A percentile compares a stretch with the other conserved stretches of the same genome.
phyloP scores from a whole-genome alignment of 2,888 invertebrate genomes.

The Standfussiana lucernea region DNA sequence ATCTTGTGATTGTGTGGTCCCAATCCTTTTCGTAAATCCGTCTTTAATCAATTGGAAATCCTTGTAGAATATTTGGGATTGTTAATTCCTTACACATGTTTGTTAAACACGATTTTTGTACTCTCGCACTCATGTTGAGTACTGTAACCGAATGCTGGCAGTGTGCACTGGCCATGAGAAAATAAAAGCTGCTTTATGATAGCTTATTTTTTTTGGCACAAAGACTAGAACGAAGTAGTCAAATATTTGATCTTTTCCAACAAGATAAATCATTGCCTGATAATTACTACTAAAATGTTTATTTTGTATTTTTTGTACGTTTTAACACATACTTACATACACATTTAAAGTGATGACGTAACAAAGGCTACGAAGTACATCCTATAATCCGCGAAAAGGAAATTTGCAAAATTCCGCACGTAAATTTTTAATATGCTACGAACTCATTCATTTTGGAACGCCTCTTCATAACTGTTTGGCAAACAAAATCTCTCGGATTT shows the following conservation, averaged over 20 bases:
- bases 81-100: neutral
- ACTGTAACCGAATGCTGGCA: neutral
- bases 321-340: neutral
- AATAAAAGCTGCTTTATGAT: neutral
- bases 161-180: neutral
- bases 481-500: constrained; percentile 21
- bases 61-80: constrained; percentile 1
- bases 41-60: constrained; percentile 36
- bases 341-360: neutral
- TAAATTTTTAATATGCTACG: constrained; percentile 36
- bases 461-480: constrained; percentile 36
- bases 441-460: constrained; percentile 21
- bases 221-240: neutral
- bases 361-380: neutral
- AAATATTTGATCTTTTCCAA: neutral
- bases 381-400: constrained; percentile 27
- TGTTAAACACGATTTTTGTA: neutral
- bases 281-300: neutral
- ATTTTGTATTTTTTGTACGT: neutral
- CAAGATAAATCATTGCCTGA: neutral
- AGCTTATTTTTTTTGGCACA: neutral
- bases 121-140: neutral
- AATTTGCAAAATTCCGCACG: constrained; percentile 24
- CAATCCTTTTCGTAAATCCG: constrained; percentile 32
- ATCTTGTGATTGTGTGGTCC: constrained; percentile 15